Base-by-base conservation (phyloP, 2,888 invertebrate species). In the Drosophila subquinaria region DNA sequence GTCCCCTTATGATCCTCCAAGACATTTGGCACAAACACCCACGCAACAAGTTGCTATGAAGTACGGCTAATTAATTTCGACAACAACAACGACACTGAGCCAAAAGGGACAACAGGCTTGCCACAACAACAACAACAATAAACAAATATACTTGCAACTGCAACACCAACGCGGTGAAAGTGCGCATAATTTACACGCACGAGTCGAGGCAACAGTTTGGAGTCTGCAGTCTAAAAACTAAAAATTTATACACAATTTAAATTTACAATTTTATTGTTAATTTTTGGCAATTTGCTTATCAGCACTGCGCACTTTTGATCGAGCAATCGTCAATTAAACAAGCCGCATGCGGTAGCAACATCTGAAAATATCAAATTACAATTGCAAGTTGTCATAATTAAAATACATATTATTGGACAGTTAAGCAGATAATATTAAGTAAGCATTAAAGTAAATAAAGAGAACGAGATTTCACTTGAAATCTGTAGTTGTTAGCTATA, bases 161-260 rank as follows among this genome's bases (percentile, higher is more conserved):
- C 75, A 61, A 74, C 77, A 68, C 62, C 77, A 69, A 75, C 59
- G 71, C 75, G 88, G 86, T 85, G 88, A 86, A 86, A 86, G 86
- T 86, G 81, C 69, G 85, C 88, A 82, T 86, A 88, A 85, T 79
- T 86, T 82, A 86, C 84, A 84, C 87, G 72, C 86, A 82, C 74
- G 70, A 69, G 73, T 79, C 76, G 66, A 69, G 77, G 51, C 53
- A 53, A 48, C 38, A 45, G 6, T 20, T 11, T 36, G 6, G 43
- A 13, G 36, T 33, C 59, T 36, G 35, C 10, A 23, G 35, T 30
- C 45, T 51, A 20, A 4, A 23, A 30, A 23, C 38, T 47, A 23
- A 50, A 50, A 67, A 75, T 71, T 66, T 75, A 73, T 77, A 63
- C 62, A 60, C 60, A 82, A 76, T 69, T 63, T 75, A 67, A 73